phyloP scores from a whole-genome alignment of 2,888 invertebrate genomes.

The Eupithecia exiguata region DNA sequence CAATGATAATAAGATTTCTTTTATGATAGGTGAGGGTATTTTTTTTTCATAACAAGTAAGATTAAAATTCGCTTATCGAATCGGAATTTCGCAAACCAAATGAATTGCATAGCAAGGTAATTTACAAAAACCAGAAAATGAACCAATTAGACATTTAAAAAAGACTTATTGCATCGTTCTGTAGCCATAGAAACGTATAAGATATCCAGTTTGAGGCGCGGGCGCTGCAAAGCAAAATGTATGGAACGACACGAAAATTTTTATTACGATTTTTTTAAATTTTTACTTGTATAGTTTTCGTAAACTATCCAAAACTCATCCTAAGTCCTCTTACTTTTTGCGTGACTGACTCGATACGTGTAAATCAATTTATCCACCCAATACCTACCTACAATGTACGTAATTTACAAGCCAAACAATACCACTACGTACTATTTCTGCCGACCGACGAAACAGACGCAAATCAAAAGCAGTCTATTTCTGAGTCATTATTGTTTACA shows the following conservation, averaged over 20 bases:
- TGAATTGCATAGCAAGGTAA: too few species aligned
- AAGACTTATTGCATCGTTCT: too few species aligned
- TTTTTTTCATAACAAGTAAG: too few species aligned
- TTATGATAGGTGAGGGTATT: too few species aligned
- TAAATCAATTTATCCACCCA: neutral
- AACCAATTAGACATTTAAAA: too few species aligned
- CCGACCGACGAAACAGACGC: constrained; percentile 35
- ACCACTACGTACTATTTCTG: constrained; percentile 30
- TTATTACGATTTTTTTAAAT: neutral
- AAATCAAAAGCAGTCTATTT: constrained; percentile 46
- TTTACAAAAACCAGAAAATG: too few species aligned
- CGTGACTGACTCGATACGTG: neutral
- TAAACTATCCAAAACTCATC: neutral
- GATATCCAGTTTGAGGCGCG: too few species aligned
- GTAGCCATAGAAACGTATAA: too few species aligned
- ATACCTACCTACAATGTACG: neutral
- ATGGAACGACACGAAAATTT: neutral
- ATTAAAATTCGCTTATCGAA: too few species aligned
- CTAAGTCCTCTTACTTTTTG: neutral
- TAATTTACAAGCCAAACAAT: constrained; percentile 23
- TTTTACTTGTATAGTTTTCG: neutral
- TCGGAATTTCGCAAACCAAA: too few species aligned
- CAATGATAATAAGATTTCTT: too few species aligned
- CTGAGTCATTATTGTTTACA: constrained; percentile 43
- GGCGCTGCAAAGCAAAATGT: too few species aligned